Base-by-base conservation (phyloP, 1,140 invertebrate genomes). In the Neotoxoptera formosana region DNA sequence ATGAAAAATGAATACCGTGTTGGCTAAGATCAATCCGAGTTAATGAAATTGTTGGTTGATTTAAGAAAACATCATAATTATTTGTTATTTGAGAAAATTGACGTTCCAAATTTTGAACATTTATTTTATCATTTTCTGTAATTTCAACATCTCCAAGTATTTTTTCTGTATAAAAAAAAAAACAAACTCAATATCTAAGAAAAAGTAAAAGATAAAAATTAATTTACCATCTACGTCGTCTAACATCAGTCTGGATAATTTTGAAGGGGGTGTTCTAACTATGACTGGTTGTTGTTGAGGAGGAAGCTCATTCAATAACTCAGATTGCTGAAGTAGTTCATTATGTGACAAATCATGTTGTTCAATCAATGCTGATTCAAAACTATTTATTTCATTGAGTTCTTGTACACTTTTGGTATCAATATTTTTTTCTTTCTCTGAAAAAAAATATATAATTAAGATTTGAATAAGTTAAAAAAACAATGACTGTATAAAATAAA, bases 41-140 rank as follows among this genome's bases (percentile, higher is more conserved):
- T 92, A 92, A 84, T 51, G 91, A 47, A 20, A 92, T 84, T 51
- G 91, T 92, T 41, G 91, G 91, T 84, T 92, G 91, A 84, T 92
- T 92, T 60, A 92, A 51, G 51, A 92, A 92, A 23, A 83, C 76
- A 51, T 92, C 91, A 41, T 92, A 92, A 53, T 84, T 84, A 25
- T 84, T 92, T 14, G 91, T 92, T 84, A 92, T 83, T 92, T 92
- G 76, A 92, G 91, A 92, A 92, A 92, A 92, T 53, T 92, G 76
- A 36, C 7, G 76, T 41, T 92, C 91, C 25, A 92, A 84, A 14
- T 92, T 92, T 84, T 83, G 67, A 53, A 92, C 91, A 84, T 53
- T 92, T 20, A 95, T 94, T 48, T 95, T 94, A 9, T 95, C 95
- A 88, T 95, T 96, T 83, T 96, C 96, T 96, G 94, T 93, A 95